Conservation (phyloP, 2,797 vertebrate genomes). For the Sciurus vulgaris region DNA sequence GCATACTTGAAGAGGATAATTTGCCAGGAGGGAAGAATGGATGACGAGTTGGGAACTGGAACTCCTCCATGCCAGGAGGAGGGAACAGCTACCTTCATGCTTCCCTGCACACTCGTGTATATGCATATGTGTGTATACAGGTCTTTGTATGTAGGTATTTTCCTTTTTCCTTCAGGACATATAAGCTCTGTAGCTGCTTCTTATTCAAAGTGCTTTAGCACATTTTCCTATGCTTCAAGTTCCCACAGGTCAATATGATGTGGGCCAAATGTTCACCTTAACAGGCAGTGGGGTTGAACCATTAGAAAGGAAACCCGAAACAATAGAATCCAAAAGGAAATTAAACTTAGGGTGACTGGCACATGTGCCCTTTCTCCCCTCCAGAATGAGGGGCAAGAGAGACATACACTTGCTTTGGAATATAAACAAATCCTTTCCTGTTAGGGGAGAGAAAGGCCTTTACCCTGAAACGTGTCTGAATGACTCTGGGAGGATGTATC, state of each 20-base stretch:
- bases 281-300: too few species aligned
- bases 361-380: neutral
- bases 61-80: neutral
- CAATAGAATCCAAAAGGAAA: neutral
- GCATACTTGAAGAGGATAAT: neutral
- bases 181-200: neutral
- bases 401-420: neutral
- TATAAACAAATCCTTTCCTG: neutral
- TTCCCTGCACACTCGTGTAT: neutral
- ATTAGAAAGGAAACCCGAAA: neutral
- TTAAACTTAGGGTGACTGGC: neutral
- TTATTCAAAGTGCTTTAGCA: neutral
- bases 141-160: neutral
- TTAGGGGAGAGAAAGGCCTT: neutral
- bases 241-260: too few species aligned
- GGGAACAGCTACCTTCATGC: neutral
- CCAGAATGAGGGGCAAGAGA: neutral
- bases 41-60: neutral
- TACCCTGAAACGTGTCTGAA: neutral
- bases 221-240: neutral
- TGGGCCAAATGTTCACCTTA: neutral
- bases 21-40: neutral
- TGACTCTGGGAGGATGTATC: neutral
- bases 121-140: fast-evolving
- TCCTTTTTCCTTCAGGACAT: neutral